Evolutionary conservation across 2,113 vertebrate species (phyloP), one percentile per base, ranked within the genome.

Genomic region (Amazona vittata): DNA sequence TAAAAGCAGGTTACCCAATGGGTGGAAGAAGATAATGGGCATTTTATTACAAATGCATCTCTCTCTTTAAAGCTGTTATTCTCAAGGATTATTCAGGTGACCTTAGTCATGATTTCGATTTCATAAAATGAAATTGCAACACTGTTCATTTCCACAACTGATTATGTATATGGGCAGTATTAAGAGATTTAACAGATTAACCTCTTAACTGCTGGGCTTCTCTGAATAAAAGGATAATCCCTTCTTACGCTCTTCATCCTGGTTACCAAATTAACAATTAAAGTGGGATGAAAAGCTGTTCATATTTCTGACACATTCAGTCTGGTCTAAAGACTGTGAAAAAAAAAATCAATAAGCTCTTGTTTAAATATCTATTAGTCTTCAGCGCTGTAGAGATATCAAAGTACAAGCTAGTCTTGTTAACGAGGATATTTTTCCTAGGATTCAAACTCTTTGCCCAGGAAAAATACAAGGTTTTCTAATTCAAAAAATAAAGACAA

Each of bases 1-100:
- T 95, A 96, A 98, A 97, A 97, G 86, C 90, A 97, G 93, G 95
- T 95, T 96, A 93, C 83, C 64, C 69, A 69, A 21, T 20, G 92
- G 85, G 68, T 60, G 89, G 95, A 90, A 96, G 76, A 28, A 94
- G 89, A 94, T 96, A 97, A 98, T 81, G 87, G 69, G 60, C 80
- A 91, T 97, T 97, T 96, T 92, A 95, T 96, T 95, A 83, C 82
- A 76, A 90, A 90, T 35, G 11, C 67, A 86, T 83, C 76, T 97
- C 87, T 93, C 55, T 43, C 44, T 95, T 96, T 93, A 97, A 94
- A 96, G 93, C 69, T 93, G 74, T 73, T 95, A 78, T 94, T 96
- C 91, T 96, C 90, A 79, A 96, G 73, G 87, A 96, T 96, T 96
- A 86, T 94, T 95, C 94, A 94, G 71, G 67, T 95, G 75, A 97